Evolutionary conservation across 2,888 invertebrate genomes (phyloP), one percentile per base, ranked within the genome.

Genomic region (Anaspis maculata): DNA sequence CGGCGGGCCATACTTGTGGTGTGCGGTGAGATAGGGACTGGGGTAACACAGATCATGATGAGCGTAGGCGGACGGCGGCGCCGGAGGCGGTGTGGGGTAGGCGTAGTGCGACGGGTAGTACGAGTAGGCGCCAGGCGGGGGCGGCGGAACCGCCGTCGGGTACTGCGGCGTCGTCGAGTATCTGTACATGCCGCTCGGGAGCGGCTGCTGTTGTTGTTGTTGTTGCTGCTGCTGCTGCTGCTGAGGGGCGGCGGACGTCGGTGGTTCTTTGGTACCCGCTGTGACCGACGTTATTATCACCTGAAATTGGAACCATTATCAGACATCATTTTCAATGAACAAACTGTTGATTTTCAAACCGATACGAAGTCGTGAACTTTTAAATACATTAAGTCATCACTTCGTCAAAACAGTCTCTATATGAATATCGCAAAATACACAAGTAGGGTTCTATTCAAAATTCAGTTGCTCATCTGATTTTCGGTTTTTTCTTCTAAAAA

Each of bases 31-130:
- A 41, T 60, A 59, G 16, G 61, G 50, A 38, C 44, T 64, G 32
- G 69, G 65, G 54, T 72, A 72, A 54, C 72, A 72, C 37, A 72
- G 56, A 42, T 72, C 71, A 51, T 72, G 54, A 40, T 64, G 64
- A 13, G 61, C 52, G 45, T 61, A 60, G 23, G 63, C 54, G 9
- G 62, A 56, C 22, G 55, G 67, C 29, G 71, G 66, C 35, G 64
- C 62, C 31, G 70, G 67, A n/a, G n/a, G n/a, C n/a, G n/a, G n/a
- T 30, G 66, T 63, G 42, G 70, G 69, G 53, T 71, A 71, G 51
- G 70, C 69, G 49, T 71, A 70, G 35, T 61, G 51, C 3, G 59
- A 57, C 45, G 62, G 63, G 24, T 54, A 45, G 39, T 64, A 63
- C 3, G 62, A 53, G 46, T 62, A 60, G n/a, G n/a, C n/a, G 22